Evolutionary conservation across 2,888 invertebrate genomes (phyloP).

Genomic region (Diarsia mendica): DNA sequence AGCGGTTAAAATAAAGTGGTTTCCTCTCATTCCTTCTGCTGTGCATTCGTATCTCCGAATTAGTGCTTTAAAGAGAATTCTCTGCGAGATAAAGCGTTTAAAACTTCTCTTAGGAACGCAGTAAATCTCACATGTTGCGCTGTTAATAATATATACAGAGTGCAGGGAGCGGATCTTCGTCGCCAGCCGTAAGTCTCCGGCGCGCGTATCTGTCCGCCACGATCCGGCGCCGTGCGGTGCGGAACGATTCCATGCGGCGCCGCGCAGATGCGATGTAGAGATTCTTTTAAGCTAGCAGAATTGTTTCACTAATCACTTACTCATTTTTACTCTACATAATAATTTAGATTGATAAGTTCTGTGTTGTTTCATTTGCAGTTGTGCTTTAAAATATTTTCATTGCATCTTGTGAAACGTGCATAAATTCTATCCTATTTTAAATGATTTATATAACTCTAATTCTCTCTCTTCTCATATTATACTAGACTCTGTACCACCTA

Average conservation of each 20-base stretch:
- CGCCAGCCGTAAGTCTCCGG: conserved; percentile 17
- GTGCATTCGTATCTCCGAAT: conserved; percentile 51
- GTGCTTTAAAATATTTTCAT: neutral
- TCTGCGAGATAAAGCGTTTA: conserved; percentile 54
- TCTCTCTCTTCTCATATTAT: neutral
- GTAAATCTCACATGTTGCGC: conserved; percentile 58
- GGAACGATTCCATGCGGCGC: neutral
- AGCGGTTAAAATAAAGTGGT: conserved; percentile 51
- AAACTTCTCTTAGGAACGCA: conserved; percentile 49
- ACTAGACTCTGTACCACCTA: neutral
- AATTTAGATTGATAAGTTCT: conserved; percentile 6
- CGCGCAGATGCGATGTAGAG: neutral
- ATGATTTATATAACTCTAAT: neutral
- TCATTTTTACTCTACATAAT: conserved; percentile 6
- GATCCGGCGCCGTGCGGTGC: neutral
- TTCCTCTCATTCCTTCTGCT: conserved; percentile 34
- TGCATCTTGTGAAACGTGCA: neutral
- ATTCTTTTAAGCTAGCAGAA: neutral
- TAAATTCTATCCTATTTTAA: neutral
- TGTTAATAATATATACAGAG: conserved; percentile 55
- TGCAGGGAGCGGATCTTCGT: conserved; percentile 30
- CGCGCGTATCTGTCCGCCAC: conserved; percentile 3
- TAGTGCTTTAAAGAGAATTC: conserved; percentile 52
- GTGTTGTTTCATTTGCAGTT: conserved; percentile 2
- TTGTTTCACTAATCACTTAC: conserved; percentile 2